Base-by-base conservation (phyloP, 2,797 vertebrate genomes). In the Lycodopsis pacificus region DNA sequence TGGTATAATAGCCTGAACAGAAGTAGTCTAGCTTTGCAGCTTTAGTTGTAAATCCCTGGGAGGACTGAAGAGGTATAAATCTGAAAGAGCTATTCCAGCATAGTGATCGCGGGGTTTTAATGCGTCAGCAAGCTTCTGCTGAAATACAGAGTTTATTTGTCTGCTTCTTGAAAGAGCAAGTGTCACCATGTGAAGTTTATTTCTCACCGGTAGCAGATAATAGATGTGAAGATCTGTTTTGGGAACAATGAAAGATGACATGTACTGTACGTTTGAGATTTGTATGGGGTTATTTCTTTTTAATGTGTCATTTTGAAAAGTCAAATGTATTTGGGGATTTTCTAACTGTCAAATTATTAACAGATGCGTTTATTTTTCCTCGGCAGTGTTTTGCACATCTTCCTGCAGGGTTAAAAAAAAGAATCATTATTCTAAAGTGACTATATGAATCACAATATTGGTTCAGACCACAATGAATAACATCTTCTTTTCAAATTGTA, bases 141-240 rank as follows among this genome's bases (percentile, higher is more conserved):
- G 87, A 89, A 90, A 91, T 86, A 80, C 86, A 82, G 77, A 71
- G 78, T 88, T 89, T 89, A 91, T 92, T 91, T 91, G 91, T 91
- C 76, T 89, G 67, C 82, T 74, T 71, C 75, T 77, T 68, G 63
- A 86, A 81, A 71, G 81, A 81, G 81, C 67, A 88, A 87, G 75
- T 73, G 79, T 86, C 89, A 85, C 57, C 65, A 54, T 42, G 48
- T 76, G 76, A 77, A 71, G 71, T 65, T 70, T 80, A 65, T 83
- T 80, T 79, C 73, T 77, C 77, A 53, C 65, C 58, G 57, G 64
- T 19, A 22, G 67, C 80, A 77, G 81, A 88, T 67, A 82, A 66
- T 4, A 20, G 27, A 54, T 22, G 38, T 70, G 25, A 80, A 76
- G 59, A 79, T 81, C 44, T 76, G 27, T 58, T 71, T 34, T 22